Conservation (phyloP, 2,888 invertebrate species). For the Tubulanus polymorphus region DNA sequence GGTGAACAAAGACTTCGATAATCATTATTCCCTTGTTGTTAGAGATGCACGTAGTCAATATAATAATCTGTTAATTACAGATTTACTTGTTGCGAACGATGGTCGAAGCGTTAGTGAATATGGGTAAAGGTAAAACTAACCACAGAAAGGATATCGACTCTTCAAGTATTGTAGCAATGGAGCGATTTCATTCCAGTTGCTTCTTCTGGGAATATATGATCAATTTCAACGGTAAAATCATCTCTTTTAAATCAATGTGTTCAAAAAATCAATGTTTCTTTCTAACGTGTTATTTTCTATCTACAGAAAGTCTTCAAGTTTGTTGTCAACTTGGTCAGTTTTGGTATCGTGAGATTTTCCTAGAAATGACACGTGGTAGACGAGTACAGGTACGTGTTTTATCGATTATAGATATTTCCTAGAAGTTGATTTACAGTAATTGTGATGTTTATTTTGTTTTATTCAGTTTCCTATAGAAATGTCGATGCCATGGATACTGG, state of each 20-base stretch:
- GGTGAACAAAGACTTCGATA: too few species aligned
- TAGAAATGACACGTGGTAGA: conserved; percentile 26
- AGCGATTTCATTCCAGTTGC: conserved; percentile 21
- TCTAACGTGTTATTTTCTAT: neutral
- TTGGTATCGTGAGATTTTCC: conserved; percentile 30
- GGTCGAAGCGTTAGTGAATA: conserved; percentile 92
- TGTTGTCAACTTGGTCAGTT: conserved; percentile 27
- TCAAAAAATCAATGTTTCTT: neutral
- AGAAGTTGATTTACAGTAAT: too few species aligned
- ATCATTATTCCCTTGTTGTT: too few species aligned
- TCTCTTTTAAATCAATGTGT: neutral
- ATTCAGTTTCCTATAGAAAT: conserved; percentile 29
- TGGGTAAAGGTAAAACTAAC: conserved; percentile 51
- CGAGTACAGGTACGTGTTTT: conserved; percentile 21
- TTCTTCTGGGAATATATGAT: conserved; percentile 24
- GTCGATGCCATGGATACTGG: conserved; percentile 29
- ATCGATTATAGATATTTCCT: neutral
- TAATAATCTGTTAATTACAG: conserved; percentile 55
- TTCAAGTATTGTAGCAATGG: conserved; percentile 19
- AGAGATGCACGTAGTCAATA: too few species aligned
- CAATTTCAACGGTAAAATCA: conserved; percentile 18
- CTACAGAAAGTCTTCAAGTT: conserved; percentile 19
- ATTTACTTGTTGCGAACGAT: conserved; percentile 97
- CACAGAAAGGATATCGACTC: conserved; percentile 23
- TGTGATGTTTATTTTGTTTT: too few species aligned